A percentile compares a stretch with the other conserved stretches of the same genome.
phyloP scores from a whole-genome alignment of 2,888 invertebrate species.

The Slavum lentiscoides region DNA sequence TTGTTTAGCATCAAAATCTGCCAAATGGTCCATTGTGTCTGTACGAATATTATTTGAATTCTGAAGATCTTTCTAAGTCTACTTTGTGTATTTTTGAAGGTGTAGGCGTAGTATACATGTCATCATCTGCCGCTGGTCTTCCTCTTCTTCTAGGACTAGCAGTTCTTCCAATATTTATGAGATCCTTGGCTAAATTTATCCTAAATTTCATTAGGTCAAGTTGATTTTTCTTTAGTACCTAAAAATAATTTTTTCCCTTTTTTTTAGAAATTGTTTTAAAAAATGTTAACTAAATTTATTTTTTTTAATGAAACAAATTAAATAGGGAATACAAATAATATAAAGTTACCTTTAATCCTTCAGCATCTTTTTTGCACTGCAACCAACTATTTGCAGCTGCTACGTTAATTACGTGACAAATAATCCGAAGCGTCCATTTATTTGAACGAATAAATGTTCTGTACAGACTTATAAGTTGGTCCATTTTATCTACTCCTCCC shows the following conservation, averaged over 20 bases:
- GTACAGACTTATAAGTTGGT: conserved; percentile 53
- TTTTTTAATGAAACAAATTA: too few species aligned
- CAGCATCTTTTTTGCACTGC: conserved; percentile 47
- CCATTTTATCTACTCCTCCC: conserved; percentile 55
- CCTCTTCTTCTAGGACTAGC: conserved; percentile 29
- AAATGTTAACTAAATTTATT: too few species aligned
- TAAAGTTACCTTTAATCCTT: background rate
- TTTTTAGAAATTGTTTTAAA: too few species aligned
- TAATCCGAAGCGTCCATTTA: conserved; percentile 55
- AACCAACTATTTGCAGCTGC: conserved; percentile 54
- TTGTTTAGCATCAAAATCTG: conserved; percentile 53
- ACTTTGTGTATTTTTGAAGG: conserved; percentile 23
- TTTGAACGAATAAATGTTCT: conserved; percentile 52
- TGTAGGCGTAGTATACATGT: background rate
- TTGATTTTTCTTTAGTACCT: conserved; percentile 29
- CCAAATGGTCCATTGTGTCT: conserved; percentile 55
- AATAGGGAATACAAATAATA: too few species aligned
- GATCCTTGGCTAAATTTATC: conserved; percentile 26
- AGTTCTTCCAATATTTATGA: conserved; percentile 45
- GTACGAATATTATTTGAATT: conserved; percentile 53
- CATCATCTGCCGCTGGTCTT: background rate
- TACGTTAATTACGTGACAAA: conserved; percentile 53
- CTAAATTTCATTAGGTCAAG: conserved; percentile 51
- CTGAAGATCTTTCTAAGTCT: conserved; percentile 39
- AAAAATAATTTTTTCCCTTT: background rate